A percentile compares a stretch with the other conserved stretches of the same genome.
These are phyloP conservation scores for Bubo bubo DNA, from an alignment of 2,113 vertebrate genomes.

Conservation along the genomic window DNA sequence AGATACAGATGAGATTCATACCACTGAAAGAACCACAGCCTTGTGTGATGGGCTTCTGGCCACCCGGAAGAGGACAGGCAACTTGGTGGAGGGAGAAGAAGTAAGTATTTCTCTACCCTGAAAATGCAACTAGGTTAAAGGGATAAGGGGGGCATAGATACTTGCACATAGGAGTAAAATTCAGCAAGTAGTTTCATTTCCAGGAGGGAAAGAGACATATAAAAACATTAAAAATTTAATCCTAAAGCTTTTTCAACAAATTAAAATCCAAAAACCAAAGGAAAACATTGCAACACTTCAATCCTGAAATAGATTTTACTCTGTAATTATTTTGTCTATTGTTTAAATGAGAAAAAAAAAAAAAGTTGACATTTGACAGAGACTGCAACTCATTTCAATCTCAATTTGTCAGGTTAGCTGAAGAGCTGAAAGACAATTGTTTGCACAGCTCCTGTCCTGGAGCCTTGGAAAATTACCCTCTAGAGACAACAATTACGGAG, in stretches of 20 bases:
- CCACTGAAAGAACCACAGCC: not conserved
- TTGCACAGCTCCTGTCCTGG: not conserved
- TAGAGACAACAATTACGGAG: not conserved
- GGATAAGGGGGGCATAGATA: not conserved
- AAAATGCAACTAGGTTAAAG: not conserved
- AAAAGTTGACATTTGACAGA: not conserved
- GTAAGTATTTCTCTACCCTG: not conserved
- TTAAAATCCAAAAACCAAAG: not conserved
- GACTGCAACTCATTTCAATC: not conserved
- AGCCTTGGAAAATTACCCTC: constrained; percentile 9
- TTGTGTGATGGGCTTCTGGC: not conserved
- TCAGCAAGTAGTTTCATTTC: not conserved
- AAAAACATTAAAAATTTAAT: not conserved
- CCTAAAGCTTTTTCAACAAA: not conserved
- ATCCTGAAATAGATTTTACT: not conserved
- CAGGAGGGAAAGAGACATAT: not conserved
- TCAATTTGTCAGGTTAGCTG: not conserved
- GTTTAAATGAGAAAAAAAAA: not conserved
- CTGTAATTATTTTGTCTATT: not conserved
- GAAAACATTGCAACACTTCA: not conserved
- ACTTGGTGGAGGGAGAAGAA: fast-evolving
- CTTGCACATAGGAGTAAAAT: not conserved
- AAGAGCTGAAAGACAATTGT: not conserved
- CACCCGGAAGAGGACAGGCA: not conserved
- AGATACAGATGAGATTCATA: not conserved